Base-by-base conservation (phyloP, 2,888 invertebrate species). In the Beris chalybata region DNA sequence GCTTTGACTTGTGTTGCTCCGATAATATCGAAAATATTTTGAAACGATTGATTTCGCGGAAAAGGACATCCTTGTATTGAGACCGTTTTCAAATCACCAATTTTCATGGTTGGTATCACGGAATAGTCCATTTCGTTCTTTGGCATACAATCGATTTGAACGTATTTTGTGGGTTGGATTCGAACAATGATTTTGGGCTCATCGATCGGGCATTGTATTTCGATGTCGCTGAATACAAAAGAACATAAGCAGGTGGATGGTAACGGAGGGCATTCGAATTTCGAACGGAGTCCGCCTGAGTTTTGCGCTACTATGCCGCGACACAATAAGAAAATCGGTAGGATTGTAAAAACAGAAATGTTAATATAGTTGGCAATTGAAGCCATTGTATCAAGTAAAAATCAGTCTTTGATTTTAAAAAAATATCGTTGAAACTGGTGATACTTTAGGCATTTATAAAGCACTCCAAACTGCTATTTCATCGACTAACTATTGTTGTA, bases 31-130 rank as follows among this genome's bases (percentile, higher is more conserved):
- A 80, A 70, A 30, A 80, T 74, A 3, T 73, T 73, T 13, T 76
- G 73, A 44, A 85, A 83, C 76, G 71, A 84, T 78, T 77, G 82
- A 79, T 76, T 73, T 0, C 73, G 73, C 0, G 81, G 81, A 69
- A 81, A 69, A 2, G 81, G 79, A 61, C 81, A 81, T 7, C 76
- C 74, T 31, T 75, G 72, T 30, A 81, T 79, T 65, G 78, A 76
- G 4, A 80, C 78, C 50, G 70, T 74, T 2, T 73, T 74, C 15
- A 69, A 58, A 54, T 71, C 74, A 11, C 79, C 78, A 45, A 79
- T 75, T n/a, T 72, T 71, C 72, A 80, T 72, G 12, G 72, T 67
- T 0, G 81, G 81, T 70, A 81, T 66, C 29, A 75, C 69, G 3
- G 71, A 72, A 64, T 77, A 81, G 7, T 78, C 77, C 1, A 73